A percentile compares a stretch with the other conserved stretches of the same genome.
phyloP scores from a whole-genome alignment of 2,888 invertebrate genomes.

The Torymus texanus region DNA sequence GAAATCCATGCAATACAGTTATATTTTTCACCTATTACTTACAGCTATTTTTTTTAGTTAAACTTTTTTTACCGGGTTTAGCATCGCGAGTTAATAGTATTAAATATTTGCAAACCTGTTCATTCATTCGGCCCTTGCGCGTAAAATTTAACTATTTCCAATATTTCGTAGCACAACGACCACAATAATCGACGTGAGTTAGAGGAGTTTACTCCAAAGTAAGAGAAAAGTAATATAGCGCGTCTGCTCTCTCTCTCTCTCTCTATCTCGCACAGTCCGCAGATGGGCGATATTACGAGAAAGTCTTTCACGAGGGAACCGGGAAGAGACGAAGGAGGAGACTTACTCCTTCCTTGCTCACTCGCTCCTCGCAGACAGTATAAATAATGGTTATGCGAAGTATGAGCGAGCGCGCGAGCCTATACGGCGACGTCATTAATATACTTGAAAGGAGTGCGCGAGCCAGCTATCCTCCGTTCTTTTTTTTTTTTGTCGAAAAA shows the following conservation, averaged over 20 bases:
- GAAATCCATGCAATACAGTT: too few relatives aligned
- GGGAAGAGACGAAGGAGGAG: background rate
- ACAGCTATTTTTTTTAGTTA: too few relatives aligned
- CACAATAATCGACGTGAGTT: slow-evolving; percentile 12
- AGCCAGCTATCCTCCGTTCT: background rate
- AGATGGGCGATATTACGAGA: slow-evolving; percentile 3
- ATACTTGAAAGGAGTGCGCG: slow-evolving; percentile 48
- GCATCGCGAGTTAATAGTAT: too few relatives aligned
- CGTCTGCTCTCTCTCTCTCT: too few relatives aligned
- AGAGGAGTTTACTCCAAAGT: slow-evolving; percentile 20
- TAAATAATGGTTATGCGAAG: slow-evolving; percentile 61
- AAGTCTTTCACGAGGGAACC: background rate
- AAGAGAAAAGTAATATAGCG: slow-evolving; percentile 36
- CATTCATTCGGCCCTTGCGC: too few relatives aligned
- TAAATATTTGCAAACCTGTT: too few relatives aligned
- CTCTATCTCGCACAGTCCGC: background rate
- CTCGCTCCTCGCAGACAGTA: slow-evolving; percentile 25
- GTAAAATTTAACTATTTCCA: too few relatives aligned
- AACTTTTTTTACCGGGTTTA: too few relatives aligned
- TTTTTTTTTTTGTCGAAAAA: slow-evolving; percentile 16
- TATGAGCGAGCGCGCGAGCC: slow-evolving; percentile 55
- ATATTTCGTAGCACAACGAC: too few relatives aligned
- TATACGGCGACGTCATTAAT: slow-evolving; percentile 52
- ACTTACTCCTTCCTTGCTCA: background rate
- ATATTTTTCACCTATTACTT: too few relatives aligned